Evolutionary conservation across 2,797 vertebrate genomes (phyloP).

Genomic region (Molothrus ater): DNA sequence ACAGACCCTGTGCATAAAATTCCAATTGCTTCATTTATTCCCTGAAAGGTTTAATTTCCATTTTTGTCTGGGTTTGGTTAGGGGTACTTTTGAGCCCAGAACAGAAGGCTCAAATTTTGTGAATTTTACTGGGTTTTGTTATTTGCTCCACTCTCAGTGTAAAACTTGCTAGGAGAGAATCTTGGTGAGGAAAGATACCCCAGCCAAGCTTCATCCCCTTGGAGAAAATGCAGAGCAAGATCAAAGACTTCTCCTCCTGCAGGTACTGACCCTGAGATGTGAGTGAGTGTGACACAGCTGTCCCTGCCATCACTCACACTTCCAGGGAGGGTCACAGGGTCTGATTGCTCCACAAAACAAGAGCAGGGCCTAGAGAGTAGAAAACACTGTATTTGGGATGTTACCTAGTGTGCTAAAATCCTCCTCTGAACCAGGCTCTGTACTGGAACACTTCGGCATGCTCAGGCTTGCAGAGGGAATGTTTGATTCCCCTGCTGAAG

Average conservation of each 20-base stretch:
- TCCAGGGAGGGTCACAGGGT: background rate
- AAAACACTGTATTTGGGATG: background rate
- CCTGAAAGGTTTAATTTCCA: background rate
- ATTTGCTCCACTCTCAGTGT: background rate
- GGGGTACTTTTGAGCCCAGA: background rate
- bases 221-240: background rate
- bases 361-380: background rate
- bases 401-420: background rate
- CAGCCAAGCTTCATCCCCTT: background rate
- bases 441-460: background rate
- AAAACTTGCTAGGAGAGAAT: background rate
- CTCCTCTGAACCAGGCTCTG: background rate
- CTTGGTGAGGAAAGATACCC: background rate
- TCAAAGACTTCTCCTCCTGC: background rate
- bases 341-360: background rate
- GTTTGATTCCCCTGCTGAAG: background rate
- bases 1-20: background rate
- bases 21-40: background rate
- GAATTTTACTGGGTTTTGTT: background rate
- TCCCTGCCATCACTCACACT: background rate
- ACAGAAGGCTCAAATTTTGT: background rate
- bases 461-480: background rate
- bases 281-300: background rate
- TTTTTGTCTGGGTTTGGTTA: background rate
- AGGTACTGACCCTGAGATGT: background rate